These are phyloP conservation scores for Drosophila fulvimacula DNA, from an alignment of 2,888 invertebrate species.

Conservation along the genomic window DNA sequence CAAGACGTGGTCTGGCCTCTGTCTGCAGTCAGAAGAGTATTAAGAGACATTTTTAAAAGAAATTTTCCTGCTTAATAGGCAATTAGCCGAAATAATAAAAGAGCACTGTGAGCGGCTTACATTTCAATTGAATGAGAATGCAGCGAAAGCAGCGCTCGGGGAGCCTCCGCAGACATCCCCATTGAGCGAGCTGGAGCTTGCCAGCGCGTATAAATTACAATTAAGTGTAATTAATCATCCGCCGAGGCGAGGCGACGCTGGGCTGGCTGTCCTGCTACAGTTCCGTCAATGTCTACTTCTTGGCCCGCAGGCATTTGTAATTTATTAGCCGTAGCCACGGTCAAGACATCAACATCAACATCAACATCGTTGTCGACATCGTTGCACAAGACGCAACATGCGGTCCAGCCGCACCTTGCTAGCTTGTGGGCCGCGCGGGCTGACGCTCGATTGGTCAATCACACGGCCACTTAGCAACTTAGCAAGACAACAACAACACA, in stretches of 20 bases:
- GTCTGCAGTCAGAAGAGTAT: constrained; percentile 18
- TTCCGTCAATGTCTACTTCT: constrained; percentile 17
- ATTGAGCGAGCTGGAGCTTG: constrained; percentile 34
- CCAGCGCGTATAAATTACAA: constrained; percentile 70
- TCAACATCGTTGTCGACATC: constrained; percentile 45
- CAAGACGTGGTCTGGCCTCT: neutral
- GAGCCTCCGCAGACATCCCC: constrained; percentile 14
- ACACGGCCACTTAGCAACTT: constrained; percentile 45
- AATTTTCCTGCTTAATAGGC: constrained; percentile 60
- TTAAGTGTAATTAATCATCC: constrained; percentile 78
- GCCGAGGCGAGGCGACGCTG: constrained; percentile 13
- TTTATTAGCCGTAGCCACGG: constrained; percentile 50
- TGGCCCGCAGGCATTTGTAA: constrained; percentile 28
- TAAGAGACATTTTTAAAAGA: constrained; percentile 46
- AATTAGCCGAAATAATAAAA: constrained; percentile 56
- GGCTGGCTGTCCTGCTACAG: neutral
- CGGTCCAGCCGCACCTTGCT: constrained; percentile 66
- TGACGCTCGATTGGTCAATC: constrained; percentile 60
- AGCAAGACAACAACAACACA: constrained; percentile 26
- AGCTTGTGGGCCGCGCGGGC: constrained; percentile 18
- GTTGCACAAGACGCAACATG: constrained; percentile 57
- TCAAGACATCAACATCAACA: constrained; percentile 51
- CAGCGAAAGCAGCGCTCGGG: constrained; percentile 10
- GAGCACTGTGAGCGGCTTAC: constrained; percentile 39
- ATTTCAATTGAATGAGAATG: constrained; percentile 57